Evolutionary conservation across 2,888 invertebrate genomes (phyloP), one percentile per base, ranked within the genome.

Genomic region (Pseudococcus viburni): DNA sequence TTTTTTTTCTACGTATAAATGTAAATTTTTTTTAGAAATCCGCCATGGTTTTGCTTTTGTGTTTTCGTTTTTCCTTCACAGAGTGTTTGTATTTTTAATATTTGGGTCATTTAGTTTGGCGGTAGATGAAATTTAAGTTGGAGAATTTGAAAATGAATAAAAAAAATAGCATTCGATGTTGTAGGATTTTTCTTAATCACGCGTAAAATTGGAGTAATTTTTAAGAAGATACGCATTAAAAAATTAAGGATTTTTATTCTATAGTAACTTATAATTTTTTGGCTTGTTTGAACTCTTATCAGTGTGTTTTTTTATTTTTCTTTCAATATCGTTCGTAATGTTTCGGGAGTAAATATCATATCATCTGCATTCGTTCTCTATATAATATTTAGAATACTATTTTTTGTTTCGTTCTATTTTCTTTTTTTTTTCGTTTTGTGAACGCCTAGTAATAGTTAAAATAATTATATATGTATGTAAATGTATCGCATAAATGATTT

Each of bases 401-500:
- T 68, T 19, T 64, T 39, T 19, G 86, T 48, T 73, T 64, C n/a
- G 80, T 87, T 87, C 48, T 33, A 19, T 55, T 19, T 33, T 9
- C 11, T 85, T 80, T 64, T 26, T 39, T 73, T 46, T 48, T 39
- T 39, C 39, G 86, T 48, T 73, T 64, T 46, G 42, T 86, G 86
- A 86, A 64, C 86, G 46, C 26, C 73, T 77, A 73, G 77, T 86
- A 73, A 77, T 86, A 73, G 48, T 85, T 55, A 26, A 85, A 84
- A 84, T 84, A 55, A 55, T 85, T 87, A 22, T 87, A 80, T 51
- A 48, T 80, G 48, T 87, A 39, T 87, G 55, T 55, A 80, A 87
- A 87, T 80, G 77, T 77, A 77, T 87, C 46, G 55, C 59, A 87
- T 87, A 77, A 77, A 87, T 48, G 86, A 77, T 80, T 87, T 80